A percentile compares a stretch with the other conserved stretches of the same genome.
These are phyloP conservation scores for Tetropium fuscum DNA, from an alignment of 2,888 invertebrate genomes.

Conservation along the genomic window DNA sequence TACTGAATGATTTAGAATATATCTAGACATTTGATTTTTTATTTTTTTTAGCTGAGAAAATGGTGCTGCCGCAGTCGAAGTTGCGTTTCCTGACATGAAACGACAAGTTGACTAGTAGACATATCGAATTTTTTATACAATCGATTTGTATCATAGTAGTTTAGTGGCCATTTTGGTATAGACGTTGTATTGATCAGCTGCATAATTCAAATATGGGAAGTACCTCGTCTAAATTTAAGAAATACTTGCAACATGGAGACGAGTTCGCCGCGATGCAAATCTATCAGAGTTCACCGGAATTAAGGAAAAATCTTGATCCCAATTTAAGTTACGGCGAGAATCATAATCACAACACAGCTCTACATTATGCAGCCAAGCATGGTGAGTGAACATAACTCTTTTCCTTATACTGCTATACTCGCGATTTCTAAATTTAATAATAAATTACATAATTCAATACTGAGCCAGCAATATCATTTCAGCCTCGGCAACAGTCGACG, in stretches of 20 bases:
- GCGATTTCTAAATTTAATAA: no score
- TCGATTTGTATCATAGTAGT: slow-evolving; percentile 37
- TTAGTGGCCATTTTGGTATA: slow-evolving; percentile 24
- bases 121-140: slow-evolving; percentile 51
- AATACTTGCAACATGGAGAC: slow-evolving; percentile 77
- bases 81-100: slow-evolving; percentile 63
- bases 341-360: slow-evolving; percentile 75
- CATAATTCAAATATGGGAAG: slow-evolving; percentile 71
- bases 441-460: no score
- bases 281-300: slow-evolving; percentile 73
- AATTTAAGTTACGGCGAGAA: slow-evolving; percentile 76
- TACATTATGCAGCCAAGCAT: slow-evolving; percentile 76
- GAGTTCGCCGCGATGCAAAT: slow-evolving; percentile 77
- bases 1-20: not conserved
- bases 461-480: no score
- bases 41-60: slow-evolving; percentile 47
- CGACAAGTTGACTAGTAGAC: slow-evolving; percentile 45
- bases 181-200: not conserved
- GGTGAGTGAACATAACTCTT: slow-evolving; percentile 58
- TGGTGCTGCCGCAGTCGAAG: slow-evolving; percentile 43
- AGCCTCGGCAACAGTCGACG: no score
- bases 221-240: slow-evolving; percentile 76
- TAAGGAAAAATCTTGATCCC: slow-evolving; percentile 74
- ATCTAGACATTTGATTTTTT: no score
- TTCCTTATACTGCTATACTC: no score